Evolutionary conservation across 2,797 vertebrate genomes (phyloP), one percentile per base, ranked within the genome.

Genomic region (Cynopterus sphinx): DNA sequence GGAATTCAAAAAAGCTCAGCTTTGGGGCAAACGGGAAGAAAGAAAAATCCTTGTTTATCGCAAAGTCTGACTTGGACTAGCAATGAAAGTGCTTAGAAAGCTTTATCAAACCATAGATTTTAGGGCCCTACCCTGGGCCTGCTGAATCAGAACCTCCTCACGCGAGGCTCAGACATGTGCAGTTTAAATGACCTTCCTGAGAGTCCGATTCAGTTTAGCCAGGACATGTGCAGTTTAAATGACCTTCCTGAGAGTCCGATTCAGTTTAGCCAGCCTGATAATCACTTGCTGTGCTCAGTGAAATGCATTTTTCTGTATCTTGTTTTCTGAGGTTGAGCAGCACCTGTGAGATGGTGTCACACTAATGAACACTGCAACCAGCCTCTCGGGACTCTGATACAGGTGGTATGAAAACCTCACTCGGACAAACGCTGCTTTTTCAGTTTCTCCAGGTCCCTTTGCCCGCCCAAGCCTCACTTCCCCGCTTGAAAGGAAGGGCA

Each of bases 291-390:
- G 31, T 2, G n/a, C 49, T 79, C 26, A n/a, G 0, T 31, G 39
- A 36, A 46, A 51, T 77, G 77, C 19, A 0, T 41, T 95, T 97
- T 88, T 59, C 53, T 36, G 39, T 43, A 79, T 84, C 39, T 41
- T 31, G 11, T 88, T 51, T 95, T 82, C 68, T 15, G 86, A 75
- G 63, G 79, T 79, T 43, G 73, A 24, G 24, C 86, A 74, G 51
- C 39, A 16, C 67, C 28, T 36, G 17, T 36, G 1, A 16, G 41
- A 6, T 17, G 9, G 19, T 6, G 22, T 4, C 33, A 28, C 2
- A 0, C 36, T 19, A 7, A 61, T 33, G 36, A 16, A 39, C 41
- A 51, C 7, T 22, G 22, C 70, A 41, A 41, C 17, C 22, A 31
- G 11, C 7, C 15, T 59, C 59, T 79, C 0, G 53, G 24, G 31